These are phyloP conservation scores for Ctenopoma kingsleyae DNA, from an alignment of 2,797 vertebrate genomes.

Conservation along the genomic window DNA sequence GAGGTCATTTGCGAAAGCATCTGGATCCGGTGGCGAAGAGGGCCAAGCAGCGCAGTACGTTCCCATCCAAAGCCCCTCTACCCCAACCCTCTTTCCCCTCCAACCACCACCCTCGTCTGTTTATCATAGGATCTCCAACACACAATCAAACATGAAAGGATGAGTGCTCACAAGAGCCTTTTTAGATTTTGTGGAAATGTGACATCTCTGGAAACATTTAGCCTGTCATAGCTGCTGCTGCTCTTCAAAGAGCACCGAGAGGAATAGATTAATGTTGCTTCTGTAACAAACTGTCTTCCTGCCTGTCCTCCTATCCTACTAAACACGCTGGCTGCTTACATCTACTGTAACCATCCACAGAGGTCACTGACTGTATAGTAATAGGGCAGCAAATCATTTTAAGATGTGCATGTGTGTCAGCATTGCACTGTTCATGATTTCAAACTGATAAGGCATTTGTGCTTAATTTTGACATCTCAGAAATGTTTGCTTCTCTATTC, in stretches of 20 bases:
- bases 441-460: conserved; percentile 51
- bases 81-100: conserved; percentile 59
- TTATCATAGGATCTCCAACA: conserved; percentile 89
- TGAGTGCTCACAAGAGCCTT: conserved; percentile 84
- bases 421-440: conserved; percentile 33
- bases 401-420: conserved; percentile 52
- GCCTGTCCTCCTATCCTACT: conserved; percentile 72
- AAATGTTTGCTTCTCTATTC: conserved; percentile 45
- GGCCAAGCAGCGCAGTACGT: conserved; percentile 49
- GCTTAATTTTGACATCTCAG: conserved; percentile 13
- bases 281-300: conserved; percentile 85
- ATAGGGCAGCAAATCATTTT: conserved; percentile 73
- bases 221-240: conserved; percentile 83
- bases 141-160: conserved; percentile 90
- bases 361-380: conserved; percentile 60
- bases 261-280: conserved; percentile 87
- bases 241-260: conserved; percentile 84
- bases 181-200: conserved; percentile 89
- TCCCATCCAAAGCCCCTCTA: conserved; percentile 66
- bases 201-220: conserved; percentile 90
- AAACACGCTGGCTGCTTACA: conserved; percentile 66
- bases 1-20: conserved; percentile 84
- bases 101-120: conserved; percentile 82
- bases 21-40: conserved; percentile 81
- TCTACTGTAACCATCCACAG: conserved; percentile 64